Percentiles rank a stretch among this genome's conserved stretches.
These are phyloP conservation scores for Urocolius indicus DNA, from an alignment of 2,113 vertebrate species.

Conservation along the genomic window DNA sequence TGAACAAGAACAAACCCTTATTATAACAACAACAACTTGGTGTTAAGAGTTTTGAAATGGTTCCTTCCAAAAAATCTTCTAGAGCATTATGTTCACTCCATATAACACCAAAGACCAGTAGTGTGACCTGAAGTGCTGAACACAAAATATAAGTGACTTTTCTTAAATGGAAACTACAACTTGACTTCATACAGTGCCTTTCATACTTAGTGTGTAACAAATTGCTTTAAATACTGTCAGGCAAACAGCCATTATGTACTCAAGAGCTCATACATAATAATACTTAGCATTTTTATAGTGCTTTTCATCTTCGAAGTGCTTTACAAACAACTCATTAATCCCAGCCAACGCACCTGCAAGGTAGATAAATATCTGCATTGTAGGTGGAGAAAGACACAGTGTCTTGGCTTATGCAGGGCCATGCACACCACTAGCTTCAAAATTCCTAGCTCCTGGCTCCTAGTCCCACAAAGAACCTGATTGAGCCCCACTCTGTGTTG, in stretches of 20 bases:
- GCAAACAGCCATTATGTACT: slow-evolving; percentile 56
- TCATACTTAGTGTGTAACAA: slow-evolving; percentile 2
- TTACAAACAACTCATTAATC: slow-evolving; percentile 70
- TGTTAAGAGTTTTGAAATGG: neutral
- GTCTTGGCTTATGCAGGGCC: neutral
- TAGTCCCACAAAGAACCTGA: neutral
- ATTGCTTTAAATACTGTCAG: slow-evolving; percentile 43
- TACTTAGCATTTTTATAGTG: slow-evolving; percentile 67
- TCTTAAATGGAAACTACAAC: slow-evolving; percentile 7
- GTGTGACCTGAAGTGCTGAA: neutral
- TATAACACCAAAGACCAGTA: neutral
- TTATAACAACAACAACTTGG: neutral
- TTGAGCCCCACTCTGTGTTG: neutral
- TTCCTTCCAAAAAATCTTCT: neutral
- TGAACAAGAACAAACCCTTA: neutral
- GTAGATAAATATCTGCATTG: slow-evolving; percentile 22
- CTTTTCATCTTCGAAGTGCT: slow-evolving; percentile 64
- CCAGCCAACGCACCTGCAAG: slow-evolving; percentile 36
- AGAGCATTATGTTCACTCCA: neutral
- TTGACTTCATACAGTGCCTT: slow-evolving; percentile 5
- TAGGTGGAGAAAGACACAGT: slow-evolving; percentile 13
- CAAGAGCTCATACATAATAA: slow-evolving; percentile 50
- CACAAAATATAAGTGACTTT: neutral
- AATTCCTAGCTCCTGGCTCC: neutral
- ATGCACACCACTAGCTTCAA: neutral